Conservation (phyloP, 1,140 invertebrate species). For the Laodelphax striatellus region DNA sequence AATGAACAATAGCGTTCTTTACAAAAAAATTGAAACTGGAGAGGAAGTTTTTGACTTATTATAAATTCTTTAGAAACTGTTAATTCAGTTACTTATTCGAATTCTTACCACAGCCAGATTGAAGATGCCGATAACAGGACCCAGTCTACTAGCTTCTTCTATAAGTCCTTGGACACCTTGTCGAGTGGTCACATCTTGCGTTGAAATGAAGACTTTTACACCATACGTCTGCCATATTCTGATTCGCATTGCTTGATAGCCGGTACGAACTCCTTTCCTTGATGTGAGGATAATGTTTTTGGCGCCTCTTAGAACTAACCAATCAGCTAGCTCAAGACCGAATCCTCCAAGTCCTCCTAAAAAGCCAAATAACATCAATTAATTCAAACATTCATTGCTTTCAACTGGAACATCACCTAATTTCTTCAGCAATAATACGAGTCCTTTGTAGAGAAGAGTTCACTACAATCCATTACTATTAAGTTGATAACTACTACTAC, state of each 20-base stretch:
- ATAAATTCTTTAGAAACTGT: too few species aligned
- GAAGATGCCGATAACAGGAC: conserved; percentile 62
- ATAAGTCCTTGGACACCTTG: conserved; percentile 43
- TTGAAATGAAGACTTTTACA: conserved; percentile 36
- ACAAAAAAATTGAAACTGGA: too few species aligned
- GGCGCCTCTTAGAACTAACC: conserved; percentile 71
- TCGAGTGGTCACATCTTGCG: conserved; percentile 34
- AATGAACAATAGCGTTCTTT: too few species aligned
- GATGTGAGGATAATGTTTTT: conserved; percentile 68
- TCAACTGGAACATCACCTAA: neutral
- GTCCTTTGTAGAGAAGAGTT: too few species aligned
- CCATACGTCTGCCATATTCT: conserved; percentile 41
- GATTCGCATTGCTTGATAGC: conserved; percentile 60
- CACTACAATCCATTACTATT: too few species aligned
- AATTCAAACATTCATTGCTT: conserved; percentile 4
- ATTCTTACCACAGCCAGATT: conserved; percentile 54
- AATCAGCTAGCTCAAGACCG: conserved; percentile 80
- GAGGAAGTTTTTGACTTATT: too few species aligned
- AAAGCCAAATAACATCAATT: conserved; percentile 20
- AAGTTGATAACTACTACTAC: too few species aligned
- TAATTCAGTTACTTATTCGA: too few species aligned
- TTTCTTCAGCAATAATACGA: neutral
- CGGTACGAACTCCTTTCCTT: conserved; percentile 59
- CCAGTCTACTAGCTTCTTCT: conserved; percentile 40
- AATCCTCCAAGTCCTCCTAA: conserved; percentile 79